These are phyloP conservation scores for Carollia perspicillata DNA, from an alignment of 2,113 vertebrate genomes.

Conservation along the genomic window DNA sequence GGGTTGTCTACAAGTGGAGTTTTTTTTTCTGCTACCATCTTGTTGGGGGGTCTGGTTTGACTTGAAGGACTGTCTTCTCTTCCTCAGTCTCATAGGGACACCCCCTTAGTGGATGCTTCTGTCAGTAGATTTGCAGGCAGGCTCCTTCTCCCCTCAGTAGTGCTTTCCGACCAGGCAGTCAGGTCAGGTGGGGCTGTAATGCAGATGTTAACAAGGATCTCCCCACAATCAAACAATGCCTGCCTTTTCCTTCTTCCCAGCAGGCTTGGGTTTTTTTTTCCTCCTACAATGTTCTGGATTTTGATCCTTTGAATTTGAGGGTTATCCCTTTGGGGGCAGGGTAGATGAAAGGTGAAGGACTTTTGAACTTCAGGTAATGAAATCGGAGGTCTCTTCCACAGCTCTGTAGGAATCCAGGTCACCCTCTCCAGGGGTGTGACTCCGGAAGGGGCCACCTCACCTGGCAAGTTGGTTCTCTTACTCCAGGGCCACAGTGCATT, in stretches of 20 bases:
- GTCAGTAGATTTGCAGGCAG: not conserved
- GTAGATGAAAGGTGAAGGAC: not conserved
- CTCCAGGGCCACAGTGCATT: not conserved
- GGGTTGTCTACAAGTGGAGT: slow-evolving; percentile 29
- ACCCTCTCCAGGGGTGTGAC: not conserved
- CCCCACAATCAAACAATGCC: not conserved
- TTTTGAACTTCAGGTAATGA: slow-evolving; percentile 4
- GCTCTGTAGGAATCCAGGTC: not conserved
- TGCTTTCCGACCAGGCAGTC: not conserved
- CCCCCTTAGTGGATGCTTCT: not conserved
- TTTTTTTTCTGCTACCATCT: slow-evolving; percentile 44
- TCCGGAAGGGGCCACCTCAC: not conserved
- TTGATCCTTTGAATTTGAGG: slow-evolving; percentile 35
- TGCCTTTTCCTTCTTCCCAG: not conserved
- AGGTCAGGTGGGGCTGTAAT: not conserved
- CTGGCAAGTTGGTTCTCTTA: not conserved
- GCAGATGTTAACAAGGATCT: not conserved
- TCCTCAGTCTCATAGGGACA: not conserved
- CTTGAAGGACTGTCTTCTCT: not conserved
- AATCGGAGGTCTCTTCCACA: slow-evolving; percentile 7
- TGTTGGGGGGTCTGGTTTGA: not conserved
- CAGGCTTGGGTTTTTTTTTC: not conserved
- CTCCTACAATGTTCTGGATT: slow-evolving; percentile 12
- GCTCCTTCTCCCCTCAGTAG: not conserved
- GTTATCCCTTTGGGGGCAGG: not conserved